Conservation (phyloP, 2,888 invertebrate genomes). For the Limnephilus auricula region DNA sequence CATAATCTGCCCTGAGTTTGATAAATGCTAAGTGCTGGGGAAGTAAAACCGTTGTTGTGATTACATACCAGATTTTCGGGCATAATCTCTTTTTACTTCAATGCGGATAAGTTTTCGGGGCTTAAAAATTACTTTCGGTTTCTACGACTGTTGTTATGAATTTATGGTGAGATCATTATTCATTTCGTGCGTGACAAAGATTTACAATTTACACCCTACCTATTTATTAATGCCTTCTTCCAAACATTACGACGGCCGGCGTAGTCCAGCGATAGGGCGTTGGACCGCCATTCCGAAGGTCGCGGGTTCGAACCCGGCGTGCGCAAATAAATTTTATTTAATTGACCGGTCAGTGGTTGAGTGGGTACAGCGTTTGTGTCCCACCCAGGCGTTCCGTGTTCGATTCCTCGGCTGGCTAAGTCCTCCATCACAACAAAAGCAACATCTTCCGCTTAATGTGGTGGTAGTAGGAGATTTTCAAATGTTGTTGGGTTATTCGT, state of each 20-base stretch:
- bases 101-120: neutral
- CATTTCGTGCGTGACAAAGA: neutral
- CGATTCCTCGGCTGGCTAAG: too few relatives aligned
- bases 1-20: conserved; percentile 21
- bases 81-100: neutral
- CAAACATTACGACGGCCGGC: neutral
- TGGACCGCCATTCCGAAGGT: too few relatives aligned
- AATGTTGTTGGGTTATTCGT: too few relatives aligned
- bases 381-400: too few relatives aligned
- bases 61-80: conserved; percentile 25
- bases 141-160: neutral
- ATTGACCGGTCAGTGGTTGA: too few relatives aligned
- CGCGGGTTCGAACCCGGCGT: too few relatives aligned
- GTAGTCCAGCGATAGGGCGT: too few relatives aligned
- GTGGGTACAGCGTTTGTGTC: too few relatives aligned
- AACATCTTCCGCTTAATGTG: too few relatives aligned
- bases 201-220: neutral
- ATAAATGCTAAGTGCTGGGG: conserved; percentile 35
- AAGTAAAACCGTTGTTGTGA: conserved; percentile 22
- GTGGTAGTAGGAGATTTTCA: too few relatives aligned
- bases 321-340: too few relatives aligned
- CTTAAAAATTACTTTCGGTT: neutral
- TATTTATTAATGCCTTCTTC: neutral
- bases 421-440: too few relatives aligned
- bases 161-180: neutral